Evolutionary conservation across 1,140 invertebrate species (phyloP).

Genomic region (Ectropis grisescens): DNA sequence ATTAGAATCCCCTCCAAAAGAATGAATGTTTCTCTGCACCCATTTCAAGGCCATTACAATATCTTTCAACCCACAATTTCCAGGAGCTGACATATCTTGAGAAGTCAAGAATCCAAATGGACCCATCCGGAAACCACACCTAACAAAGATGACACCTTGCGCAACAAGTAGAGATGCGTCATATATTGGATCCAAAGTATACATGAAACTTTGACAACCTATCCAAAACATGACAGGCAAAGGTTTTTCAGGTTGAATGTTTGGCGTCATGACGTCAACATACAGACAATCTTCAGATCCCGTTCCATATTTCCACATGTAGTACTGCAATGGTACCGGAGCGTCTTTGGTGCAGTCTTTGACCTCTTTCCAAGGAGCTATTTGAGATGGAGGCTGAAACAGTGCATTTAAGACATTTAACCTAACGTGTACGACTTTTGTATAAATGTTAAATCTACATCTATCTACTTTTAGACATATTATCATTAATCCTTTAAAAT

Average conservation of each 20-base stretch:
- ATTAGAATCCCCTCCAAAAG: slow-evolving; percentile 73
- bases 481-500: no score
- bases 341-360: slow-evolving; percentile 38
- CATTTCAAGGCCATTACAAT: slow-evolving; percentile 73
- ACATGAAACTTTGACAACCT: slow-evolving; percentile 29
- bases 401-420: no score
- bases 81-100: slow-evolving; percentile 54
- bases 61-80: slow-evolving; percentile 76
- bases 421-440: no score
- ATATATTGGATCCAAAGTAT: slow-evolving; percentile 23
- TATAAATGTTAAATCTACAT: no score
- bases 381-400: slow-evolving; percentile 31
- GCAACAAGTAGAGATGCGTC: slow-evolving; percentile 35
- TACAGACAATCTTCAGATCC: slow-evolving; percentile 54
- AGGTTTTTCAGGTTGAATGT: slow-evolving; percentile 31
- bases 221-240: slow-evolving; percentile 60
- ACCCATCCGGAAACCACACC: slow-evolving; percentile 42
- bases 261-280: slow-evolving; percentile 35
- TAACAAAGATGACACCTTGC: slow-evolving; percentile 43
- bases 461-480: no score
- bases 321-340: slow-evolving; percentile 16
- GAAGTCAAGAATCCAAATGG: slow-evolving; percentile 52
- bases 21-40: slow-evolving; percentile 72
- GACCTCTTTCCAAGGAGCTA: slow-evolving; percentile 30
- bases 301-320: slow-evolving; percentile 11